Conservation (phyloP, 2,113 vertebrate species). For the Platichthys flesus region DNA sequence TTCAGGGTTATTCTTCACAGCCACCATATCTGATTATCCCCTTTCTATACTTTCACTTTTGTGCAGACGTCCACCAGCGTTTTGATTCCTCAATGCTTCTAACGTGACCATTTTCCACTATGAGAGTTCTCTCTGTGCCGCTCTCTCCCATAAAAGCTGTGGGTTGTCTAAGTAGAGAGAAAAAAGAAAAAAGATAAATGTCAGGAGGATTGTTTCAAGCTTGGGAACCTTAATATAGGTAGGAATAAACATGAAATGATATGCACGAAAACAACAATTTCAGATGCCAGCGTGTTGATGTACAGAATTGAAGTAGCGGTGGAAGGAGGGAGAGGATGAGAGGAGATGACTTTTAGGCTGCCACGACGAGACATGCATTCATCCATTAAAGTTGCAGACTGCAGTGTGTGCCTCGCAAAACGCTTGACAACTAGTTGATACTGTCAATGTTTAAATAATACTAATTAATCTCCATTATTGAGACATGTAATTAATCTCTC, state of each 20-base stretch:
- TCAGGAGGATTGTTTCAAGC: slow-evolving; percentile 61
- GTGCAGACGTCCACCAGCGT: slow-evolving; percentile 24
- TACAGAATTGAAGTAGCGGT: slow-evolving; percentile 55
- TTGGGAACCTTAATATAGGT: slow-evolving; percentile 55
- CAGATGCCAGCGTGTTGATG: slow-evolving; percentile 62
- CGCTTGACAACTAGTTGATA: slow-evolving; percentile 70
- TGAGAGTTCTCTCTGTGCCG: slow-evolving; percentile 41
- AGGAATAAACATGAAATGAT: slow-evolving; percentile 62
- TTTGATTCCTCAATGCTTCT: slow-evolving; percentile 43
- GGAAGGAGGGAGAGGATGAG: slow-evolving; percentile 44
- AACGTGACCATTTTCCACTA: slow-evolving; percentile 62
- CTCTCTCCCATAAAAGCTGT: slow-evolving; percentile 48
- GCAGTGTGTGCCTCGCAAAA: slow-evolving; percentile 60
- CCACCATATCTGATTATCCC: slow-evolving; percentile 18
- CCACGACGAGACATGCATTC: slow-evolving; percentile 57
- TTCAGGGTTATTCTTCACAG: slow-evolving; percentile 17
- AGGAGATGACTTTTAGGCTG: slow-evolving; percentile 60
- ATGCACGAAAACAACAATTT: slow-evolving; percentile 75
- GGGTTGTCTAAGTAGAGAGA: slow-evolving; percentile 39
- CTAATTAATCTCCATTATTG: slow-evolving; percentile 75
- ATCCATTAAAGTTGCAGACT: slow-evolving; percentile 64
- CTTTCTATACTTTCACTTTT: slow-evolving; percentile 28
- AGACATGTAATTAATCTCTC: slow-evolving; percentile 77
- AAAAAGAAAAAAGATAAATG: slow-evolving; percentile 56
- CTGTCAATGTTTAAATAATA: slow-evolving; percentile 81